Percentiles rank a stretch among this genome's conserved stretches.
Conservation (phyloP, 2,113 vertebrate species). For the Macquaria australasica region DNA sequence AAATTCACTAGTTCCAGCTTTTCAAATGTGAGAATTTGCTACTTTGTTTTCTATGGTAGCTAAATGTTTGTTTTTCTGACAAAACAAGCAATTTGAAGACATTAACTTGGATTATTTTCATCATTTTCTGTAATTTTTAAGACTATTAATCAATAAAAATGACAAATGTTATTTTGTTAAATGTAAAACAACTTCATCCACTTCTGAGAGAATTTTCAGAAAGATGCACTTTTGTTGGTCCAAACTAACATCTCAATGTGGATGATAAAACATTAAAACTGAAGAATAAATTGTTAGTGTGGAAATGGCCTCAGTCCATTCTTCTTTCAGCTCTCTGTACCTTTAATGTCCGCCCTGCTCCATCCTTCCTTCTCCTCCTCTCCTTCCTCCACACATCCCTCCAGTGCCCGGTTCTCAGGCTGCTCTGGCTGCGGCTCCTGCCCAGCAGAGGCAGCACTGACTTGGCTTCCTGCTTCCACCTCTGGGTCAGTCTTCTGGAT, state of each 20-base stretch:
- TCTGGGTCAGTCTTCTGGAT: neutral
- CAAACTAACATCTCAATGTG: neutral
- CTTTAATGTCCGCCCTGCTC: neutral
- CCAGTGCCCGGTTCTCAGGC: neutral
- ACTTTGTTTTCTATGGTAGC: neutral
- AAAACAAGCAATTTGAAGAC: too few relatives aligned
- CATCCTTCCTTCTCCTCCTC: neutral
- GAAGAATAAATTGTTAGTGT: neutral
- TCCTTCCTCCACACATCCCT: slow-evolving; percentile 4
- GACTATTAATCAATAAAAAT: too few relatives aligned
- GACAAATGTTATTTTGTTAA: too few relatives aligned
- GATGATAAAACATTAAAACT: neutral
- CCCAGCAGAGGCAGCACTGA: too few relatives aligned
- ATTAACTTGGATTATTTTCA: too few relatives aligned
- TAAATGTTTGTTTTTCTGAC: too few relatives aligned
- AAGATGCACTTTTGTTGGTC: too few relatives aligned
- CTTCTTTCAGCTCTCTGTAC: slow-evolving; percentile 23
- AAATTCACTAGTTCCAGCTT: neutral
- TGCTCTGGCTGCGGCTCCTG: too few relatives aligned
- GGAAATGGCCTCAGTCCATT: neutral
- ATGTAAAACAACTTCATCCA: too few relatives aligned
- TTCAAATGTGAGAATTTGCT: neutral
- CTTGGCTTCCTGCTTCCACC: neutral
- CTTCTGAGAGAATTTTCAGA: too few relatives aligned
- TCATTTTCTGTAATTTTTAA: too few relatives aligned